A percentile compares a stretch with the other conserved stretches of the same genome.
phyloP scores from a whole-genome alignment of 1,140 invertebrate species.

The Thaumatotibia leucotreta region DNA sequence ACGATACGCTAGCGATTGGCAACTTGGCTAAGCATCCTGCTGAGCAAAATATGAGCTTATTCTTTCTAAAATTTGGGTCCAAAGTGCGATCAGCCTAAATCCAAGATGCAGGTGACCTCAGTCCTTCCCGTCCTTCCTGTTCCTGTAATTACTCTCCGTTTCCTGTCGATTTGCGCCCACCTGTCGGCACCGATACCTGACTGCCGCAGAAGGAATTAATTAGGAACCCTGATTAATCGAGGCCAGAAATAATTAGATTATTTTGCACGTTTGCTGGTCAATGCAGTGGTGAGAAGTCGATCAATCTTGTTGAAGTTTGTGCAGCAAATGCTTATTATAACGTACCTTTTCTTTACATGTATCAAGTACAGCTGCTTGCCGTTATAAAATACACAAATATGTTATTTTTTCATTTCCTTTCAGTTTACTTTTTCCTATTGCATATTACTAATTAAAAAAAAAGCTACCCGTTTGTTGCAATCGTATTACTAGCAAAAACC shows the following conservation, averaged over 20 bases:
- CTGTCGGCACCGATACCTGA: constrained; percentile 57
- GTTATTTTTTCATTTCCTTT: too few species aligned
- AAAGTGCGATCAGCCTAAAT: too few species aligned
- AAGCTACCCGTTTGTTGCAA: too few species aligned
- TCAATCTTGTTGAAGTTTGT: background rate
- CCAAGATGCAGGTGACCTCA: constrained; percentile 15
- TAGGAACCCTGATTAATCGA: constrained; percentile 63
- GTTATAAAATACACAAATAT: too few species aligned
- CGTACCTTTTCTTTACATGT: background rate
- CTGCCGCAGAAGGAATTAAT: constrained; percentile 59
- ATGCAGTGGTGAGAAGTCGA: background rate
- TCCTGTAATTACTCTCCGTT: constrained; percentile 56
- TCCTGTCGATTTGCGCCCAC: constrained; percentile 71
- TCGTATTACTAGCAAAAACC: too few species aligned
- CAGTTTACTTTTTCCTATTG: too few species aligned
- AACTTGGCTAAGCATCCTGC: too few species aligned
- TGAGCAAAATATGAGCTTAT: too few species aligned
- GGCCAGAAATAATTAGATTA: constrained; percentile 40
- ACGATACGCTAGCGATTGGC: too few species aligned
- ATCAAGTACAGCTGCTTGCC: background rate
- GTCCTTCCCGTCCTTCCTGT: constrained; percentile 1
- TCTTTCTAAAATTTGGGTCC: too few species aligned
- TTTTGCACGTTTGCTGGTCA: constrained; percentile 26
- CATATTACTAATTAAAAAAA: too few species aligned
- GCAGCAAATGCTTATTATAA: background rate